Conservation (phyloP, 1,140 invertebrate genomes). For the Ruditapes philippinarum region DNA sequence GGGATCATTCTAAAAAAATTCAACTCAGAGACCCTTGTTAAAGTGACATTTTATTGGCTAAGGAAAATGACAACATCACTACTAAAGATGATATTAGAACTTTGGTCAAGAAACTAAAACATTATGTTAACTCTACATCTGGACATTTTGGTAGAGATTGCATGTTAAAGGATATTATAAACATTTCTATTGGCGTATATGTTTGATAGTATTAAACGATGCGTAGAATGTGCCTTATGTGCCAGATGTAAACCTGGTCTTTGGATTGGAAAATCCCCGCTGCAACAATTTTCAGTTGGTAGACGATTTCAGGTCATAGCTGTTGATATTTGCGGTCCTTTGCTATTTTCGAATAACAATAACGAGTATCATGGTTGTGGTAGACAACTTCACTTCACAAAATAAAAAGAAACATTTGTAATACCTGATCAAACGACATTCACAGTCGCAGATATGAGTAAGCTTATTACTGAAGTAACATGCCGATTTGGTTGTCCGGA, state of each 20-base stretch:
- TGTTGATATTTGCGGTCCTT: conserved; percentile 32
- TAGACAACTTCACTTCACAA: too few relatives aligned
- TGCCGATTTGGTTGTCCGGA: too few relatives aligned
- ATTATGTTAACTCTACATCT: background rate
- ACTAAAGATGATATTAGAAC: background rate
- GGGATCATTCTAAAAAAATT: background rate
- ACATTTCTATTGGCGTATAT: background rate
- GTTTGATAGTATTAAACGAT: background rate
- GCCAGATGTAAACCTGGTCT: conserved; percentile 21
- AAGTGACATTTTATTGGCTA: background rate
- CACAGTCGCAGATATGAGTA: too few relatives aligned
- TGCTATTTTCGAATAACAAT: background rate
- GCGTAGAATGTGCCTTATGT: background rate
- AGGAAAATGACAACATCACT: background rate
- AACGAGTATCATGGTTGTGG: too few relatives aligned
- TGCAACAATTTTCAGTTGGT: too few relatives aligned
- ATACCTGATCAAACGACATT: too few relatives aligned
- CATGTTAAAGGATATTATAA: background rate
- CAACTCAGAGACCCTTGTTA: background rate
- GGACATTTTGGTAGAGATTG: conserved; percentile 17
- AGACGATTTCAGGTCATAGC: background rate
- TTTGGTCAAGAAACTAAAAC: background rate
- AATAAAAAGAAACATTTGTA: too few relatives aligned
- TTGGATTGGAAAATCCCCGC: background rate
- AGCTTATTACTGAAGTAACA: too few relatives aligned